Conservation (phyloP, 2,113 vertebrate species). For the Alligator mississippiensis region DNA sequence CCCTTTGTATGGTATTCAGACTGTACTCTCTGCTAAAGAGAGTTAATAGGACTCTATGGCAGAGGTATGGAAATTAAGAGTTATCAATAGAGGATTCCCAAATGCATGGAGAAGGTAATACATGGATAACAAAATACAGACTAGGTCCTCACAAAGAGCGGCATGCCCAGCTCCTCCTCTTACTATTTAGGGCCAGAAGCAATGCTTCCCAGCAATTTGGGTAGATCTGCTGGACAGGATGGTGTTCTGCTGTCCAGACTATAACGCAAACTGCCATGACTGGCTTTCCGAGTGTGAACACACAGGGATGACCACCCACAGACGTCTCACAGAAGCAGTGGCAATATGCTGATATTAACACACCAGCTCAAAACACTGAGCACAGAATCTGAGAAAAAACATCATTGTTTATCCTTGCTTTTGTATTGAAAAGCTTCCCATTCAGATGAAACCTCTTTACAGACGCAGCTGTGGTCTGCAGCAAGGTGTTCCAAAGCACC, state of each 20-base stretch:
- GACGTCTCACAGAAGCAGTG: background rate
- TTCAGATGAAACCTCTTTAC: background rate
- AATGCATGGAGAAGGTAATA: background rate
- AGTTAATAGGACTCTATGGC: background rate
- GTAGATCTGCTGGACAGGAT: background rate
- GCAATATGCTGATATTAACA: background rate
- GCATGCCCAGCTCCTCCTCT: background rate
- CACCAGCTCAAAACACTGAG: background rate
- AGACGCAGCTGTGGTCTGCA: background rate
- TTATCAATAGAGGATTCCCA: background rate
- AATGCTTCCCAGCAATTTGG: background rate
- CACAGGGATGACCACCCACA: background rate
- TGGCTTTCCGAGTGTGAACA: background rate
- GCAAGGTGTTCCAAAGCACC: background rate
- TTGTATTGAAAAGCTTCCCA: background rate
- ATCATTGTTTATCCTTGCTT: background rate
- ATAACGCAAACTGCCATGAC: background rate
- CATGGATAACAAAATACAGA: background rate
- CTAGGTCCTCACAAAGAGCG: rapidly evolving
- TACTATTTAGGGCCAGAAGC: background rate
- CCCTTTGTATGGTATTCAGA: background rate
- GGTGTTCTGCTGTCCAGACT: background rate
- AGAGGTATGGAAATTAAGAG: background rate
- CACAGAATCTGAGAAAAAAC: background rate
- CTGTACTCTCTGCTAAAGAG: background rate